Percentiles rank a stretch among this genome's conserved stretches.
Evolutionary conservation across 2,888 invertebrate species (phyloP).

Genomic region (Microctonus aethiopoides): DNA sequence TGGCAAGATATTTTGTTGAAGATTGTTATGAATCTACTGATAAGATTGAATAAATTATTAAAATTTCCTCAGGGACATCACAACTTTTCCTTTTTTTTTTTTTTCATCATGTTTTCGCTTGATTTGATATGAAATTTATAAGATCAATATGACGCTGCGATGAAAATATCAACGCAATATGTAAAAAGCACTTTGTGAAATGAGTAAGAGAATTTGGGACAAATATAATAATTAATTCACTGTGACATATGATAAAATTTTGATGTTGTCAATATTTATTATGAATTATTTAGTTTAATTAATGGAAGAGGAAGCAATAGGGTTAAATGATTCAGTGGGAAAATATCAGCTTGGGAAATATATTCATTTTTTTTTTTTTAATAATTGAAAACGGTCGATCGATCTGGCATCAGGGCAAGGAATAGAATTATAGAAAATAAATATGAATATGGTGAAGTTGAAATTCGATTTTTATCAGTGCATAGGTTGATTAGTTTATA

Average conservation of each 20-base stretch:
- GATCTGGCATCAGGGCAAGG: no score
- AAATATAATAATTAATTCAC: neutral
- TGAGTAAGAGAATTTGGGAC: neutral
- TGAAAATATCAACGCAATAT: neutral
- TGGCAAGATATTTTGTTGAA: neutral
- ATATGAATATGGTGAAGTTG: neutral
- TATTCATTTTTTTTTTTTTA: no score
- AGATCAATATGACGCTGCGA: neutral
- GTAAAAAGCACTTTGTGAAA: neutral
- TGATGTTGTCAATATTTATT: neutral
- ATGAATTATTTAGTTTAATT: neutral
- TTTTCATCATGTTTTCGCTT: neutral
- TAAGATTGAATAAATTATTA: constrained; percentile 7
- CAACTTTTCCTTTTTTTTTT: neutral
- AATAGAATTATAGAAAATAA: no score
- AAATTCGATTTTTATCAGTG: neutral
- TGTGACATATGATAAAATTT: neutral
- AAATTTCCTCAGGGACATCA: neutral
- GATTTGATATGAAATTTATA: constrained; percentile 1
- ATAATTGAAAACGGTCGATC: no score
- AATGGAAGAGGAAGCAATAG: no score
- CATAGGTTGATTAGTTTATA: no score
- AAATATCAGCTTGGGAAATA: no score
- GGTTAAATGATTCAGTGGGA: no score
- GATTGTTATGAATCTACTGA: neutral